A percentile compares a stretch with the other conserved stretches of the same genome.
phyloP scores from a whole-genome alignment of 2,113 vertebrate genomes.

The Aldabrachelys gigantea region DNA sequence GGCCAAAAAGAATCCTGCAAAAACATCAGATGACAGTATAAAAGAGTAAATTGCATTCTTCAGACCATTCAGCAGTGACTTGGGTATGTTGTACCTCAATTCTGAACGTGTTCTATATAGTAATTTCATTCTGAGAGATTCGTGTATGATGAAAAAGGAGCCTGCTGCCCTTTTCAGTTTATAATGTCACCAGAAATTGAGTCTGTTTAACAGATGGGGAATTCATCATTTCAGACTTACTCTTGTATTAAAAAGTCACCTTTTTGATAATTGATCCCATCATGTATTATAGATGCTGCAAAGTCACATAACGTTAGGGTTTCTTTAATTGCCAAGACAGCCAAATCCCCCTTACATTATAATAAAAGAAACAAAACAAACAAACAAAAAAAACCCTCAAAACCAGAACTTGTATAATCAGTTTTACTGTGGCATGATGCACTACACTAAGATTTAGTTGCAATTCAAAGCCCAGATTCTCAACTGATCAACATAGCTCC shows the following conservation, averaged over 20 bases:
- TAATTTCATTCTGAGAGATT: conserved; percentile 36
- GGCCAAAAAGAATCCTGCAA: conserved; percentile 2
- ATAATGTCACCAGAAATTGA: conserved; percentile 77
- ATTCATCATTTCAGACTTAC: conserved; percentile 71
- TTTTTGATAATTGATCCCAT: conserved; percentile 68
- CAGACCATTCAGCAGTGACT: background rate
- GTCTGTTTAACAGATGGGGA: conserved; percentile 71
- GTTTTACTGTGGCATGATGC: background rate
- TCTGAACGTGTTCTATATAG: conserved; percentile 36
- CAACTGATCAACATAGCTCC: background rate
- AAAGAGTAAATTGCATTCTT: conserved; percentile 3
- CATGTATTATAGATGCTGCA: conserved; percentile 38
- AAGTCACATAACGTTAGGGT: conserved; percentile 39
- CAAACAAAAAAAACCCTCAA: background rate
- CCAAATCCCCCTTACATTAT: background rate
- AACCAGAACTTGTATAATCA: background rate
- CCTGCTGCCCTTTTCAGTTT: conserved; percentile 77
- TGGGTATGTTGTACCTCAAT: conserved; percentile 8
- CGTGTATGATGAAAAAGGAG: conserved; percentile 57
- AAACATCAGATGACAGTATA: conserved; percentile 6
- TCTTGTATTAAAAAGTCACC: conserved; percentile 58
- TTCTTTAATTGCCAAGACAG: conserved; percentile 5
- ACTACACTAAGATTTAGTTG: background rate
- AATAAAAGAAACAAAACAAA: background rate
- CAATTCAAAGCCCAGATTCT: background rate